Percentiles rank a stretch among this genome's conserved stretches.
Evolutionary conservation across 2,113 vertebrate species (phyloP).

Genomic region (Laticauda laticaudata): DNA sequence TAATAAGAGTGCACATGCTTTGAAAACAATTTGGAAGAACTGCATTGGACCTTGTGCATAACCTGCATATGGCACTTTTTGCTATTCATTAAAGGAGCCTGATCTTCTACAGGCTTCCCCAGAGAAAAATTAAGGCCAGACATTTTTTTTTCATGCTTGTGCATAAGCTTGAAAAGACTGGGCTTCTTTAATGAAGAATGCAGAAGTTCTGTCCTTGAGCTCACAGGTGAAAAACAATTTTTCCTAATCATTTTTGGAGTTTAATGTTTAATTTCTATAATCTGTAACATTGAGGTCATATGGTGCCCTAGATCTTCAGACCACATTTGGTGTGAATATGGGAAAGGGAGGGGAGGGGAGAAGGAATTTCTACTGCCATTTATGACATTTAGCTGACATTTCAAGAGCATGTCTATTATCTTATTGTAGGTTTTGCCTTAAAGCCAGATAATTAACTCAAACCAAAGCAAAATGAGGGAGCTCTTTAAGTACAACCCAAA

Average conservation of each 20-base stretch:
- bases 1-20: background rate
- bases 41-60: background rate
- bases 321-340: background rate
- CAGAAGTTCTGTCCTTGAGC: background rate
- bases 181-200: background rate
- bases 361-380: background rate
- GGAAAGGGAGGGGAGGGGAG: background rate
- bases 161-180: background rate
- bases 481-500: background rate
- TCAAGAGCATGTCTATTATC: background rate
- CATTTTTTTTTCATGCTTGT: background rate
- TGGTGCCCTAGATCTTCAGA: background rate
- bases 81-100: background rate
- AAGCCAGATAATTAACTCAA: background rate
- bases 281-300: no score
- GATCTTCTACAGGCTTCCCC: background rate
- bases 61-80: background rate
- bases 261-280: background rate
- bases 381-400: background rate
- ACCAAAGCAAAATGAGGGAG: slow-evolving; percentile 29
- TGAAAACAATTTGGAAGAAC: background rate
- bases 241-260: background rate
- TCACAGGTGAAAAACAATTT: background rate
- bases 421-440: background rate
- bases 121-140: background rate